A percentile compares a stretch with the other conserved stretches of the same genome.
Conservation (phyloP, 2,888 invertebrate species). For the Eledona agricola region DNA sequence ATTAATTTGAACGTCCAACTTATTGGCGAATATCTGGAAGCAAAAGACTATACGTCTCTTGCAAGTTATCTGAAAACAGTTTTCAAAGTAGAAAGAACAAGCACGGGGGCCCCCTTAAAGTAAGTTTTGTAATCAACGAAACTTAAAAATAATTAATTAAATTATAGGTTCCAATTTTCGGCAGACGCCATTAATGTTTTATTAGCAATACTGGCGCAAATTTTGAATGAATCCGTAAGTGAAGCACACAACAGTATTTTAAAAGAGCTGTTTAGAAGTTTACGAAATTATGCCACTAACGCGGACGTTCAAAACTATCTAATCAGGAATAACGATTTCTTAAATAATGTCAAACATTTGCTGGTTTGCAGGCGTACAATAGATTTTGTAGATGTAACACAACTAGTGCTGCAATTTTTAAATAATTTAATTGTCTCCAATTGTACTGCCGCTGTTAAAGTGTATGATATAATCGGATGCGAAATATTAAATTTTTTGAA, state of each 20-base stretch:
- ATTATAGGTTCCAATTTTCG: constrained; percentile 65
- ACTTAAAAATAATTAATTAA: constrained; percentile 58
- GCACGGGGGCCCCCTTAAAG: constrained; percentile 61
- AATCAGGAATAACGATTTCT: constrained; percentile 64
- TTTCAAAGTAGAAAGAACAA: constrained; percentile 64
- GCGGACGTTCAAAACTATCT: constrained; percentile 67
- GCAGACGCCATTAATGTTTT: constrained; percentile 47
- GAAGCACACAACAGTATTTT: constrained; percentile 14
- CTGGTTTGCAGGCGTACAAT: neutral
- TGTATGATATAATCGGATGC: constrained; percentile 66
- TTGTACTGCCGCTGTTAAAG: constrained; percentile 65
- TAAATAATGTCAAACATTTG: constrained; percentile 47
- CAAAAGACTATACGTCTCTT: constrained; percentile 64
- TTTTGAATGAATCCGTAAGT: constrained; percentile 2
- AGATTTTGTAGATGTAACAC: constrained; percentile 51
- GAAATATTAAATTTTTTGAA: constrained; percentile 59
- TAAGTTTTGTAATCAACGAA: constrained; percentile 12
- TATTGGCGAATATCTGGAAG: constrained; percentile 10
- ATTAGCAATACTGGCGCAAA: constrained; percentile 22
- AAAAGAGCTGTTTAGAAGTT: constrained; percentile 64
- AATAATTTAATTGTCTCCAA: constrained; percentile 69
- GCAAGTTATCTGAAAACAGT: constrained; percentile 66
- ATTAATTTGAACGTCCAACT: neutral
- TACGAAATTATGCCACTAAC: constrained; percentile 67
- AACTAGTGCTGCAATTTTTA: constrained; percentile 67